Percentiles rank a stretch among this genome's conserved stretches.
phyloP scores from a whole-genome alignment of 2,113 vertebrate species.

The Lepisosteus oculatus region DNA sequence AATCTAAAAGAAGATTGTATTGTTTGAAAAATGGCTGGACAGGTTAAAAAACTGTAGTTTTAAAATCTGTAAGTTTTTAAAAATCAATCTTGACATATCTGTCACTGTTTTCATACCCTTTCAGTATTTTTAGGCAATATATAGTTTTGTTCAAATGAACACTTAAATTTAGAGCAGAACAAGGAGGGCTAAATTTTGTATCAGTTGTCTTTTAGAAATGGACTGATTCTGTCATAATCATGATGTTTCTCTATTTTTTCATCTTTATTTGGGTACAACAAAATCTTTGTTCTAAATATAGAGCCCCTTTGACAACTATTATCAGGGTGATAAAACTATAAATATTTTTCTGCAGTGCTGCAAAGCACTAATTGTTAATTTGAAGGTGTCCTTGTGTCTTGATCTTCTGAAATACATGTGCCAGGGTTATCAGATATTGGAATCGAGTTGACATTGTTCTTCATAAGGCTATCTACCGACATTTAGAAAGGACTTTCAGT shows the following conservation, averaged over 20 bases:
- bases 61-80: no score
- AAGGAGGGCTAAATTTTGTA: neutral
- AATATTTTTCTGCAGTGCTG: constrained; percentile 5
- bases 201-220: neutral
- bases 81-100: no score
- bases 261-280: neutral
- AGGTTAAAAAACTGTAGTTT: no score
- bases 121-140: neutral
- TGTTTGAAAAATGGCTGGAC: no score
- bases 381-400: constrained; percentile 61
- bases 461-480: constrained; percentile 61
- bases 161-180: neutral
- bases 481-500: constrained; percentile 64
- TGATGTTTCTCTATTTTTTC: neutral
- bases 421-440: constrained; percentile 66
- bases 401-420: constrained; percentile 57
- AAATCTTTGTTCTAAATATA: constrained; percentile 6
- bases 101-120: neutral
- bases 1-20: no score
- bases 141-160: no score
- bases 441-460: constrained; percentile 65
- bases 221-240: constrained; percentile 41
- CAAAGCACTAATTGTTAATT: constrained; percentile 40
- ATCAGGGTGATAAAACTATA: constrained; percentile 14
- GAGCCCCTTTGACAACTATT: neutral